phyloP scores from a whole-genome alignment of 1,140 invertebrate species.

The Phymorhynchus buccinoides region DNA sequence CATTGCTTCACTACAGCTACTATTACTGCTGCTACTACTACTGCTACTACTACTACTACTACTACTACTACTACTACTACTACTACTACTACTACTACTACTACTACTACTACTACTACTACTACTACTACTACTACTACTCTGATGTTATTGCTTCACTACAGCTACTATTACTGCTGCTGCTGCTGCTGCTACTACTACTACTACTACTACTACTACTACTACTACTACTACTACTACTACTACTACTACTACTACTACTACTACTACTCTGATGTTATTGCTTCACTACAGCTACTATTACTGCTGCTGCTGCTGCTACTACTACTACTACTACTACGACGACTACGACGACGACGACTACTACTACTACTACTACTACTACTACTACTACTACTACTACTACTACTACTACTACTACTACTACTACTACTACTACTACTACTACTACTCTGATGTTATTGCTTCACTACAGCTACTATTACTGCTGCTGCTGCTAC shows the following conservation, averaged over 20 bases:
- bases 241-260: slow-evolving; percentile 5
- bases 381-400: background rate
- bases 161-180: no score
- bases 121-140: background rate
- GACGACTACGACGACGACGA: no score
- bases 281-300: no score
- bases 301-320: no score
- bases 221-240: slow-evolving; percentile 9
- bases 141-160: no score
- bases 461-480: no score
- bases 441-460: no score
- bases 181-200: background rate
- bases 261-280: no score
- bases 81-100: background rate
- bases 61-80: background rate
- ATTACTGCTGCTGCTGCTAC: background rate
- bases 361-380: no score
- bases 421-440: background rate
- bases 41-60: background rate
- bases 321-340: no score
- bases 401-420: slow-evolving; percentile 14
- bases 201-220: background rate
- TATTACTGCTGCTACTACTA: background rate
- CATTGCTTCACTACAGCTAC: no score
- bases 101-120: background rate